These are phyloP conservation scores for Pungitius pungitius DNA, from an alignment of 2,113 vertebrate genomes.

Conservation along the genomic window DNA sequence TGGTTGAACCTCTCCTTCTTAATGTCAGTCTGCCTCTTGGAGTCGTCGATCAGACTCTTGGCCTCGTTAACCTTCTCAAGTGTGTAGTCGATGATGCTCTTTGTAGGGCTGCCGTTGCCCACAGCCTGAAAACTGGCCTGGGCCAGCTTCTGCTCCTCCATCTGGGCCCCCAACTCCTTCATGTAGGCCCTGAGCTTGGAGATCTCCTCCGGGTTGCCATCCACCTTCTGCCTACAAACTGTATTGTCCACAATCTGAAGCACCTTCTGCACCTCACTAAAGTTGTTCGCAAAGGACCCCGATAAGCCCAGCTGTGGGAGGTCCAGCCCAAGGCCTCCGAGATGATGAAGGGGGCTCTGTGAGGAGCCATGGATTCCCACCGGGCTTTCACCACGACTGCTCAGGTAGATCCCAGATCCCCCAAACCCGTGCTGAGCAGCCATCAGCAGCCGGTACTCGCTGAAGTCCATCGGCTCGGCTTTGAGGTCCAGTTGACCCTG, in stretches of 20 bases:
- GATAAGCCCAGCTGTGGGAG: slow-evolving; percentile 86
- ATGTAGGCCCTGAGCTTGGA: slow-evolving; percentile 93
- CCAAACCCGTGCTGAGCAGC: slow-evolving; percentile 87
- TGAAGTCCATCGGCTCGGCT: slow-evolving; percentile 94
- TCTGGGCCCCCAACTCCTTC: slow-evolving; percentile 91
- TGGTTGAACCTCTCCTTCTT: slow-evolving; percentile 91
- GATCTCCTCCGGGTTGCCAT: slow-evolving; percentile 90
- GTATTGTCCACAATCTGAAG: slow-evolving; percentile 97
- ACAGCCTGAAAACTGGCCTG: slow-evolving; percentile 87
- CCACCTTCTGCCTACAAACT: slow-evolving; percentile 93
- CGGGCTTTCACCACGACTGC: slow-evolving; percentile 89
- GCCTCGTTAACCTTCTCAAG: slow-evolving; percentile 97
- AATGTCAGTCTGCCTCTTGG: slow-evolving; percentile 88
- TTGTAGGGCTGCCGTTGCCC: slow-evolving; percentile 92
- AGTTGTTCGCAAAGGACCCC: slow-evolving; percentile 84
- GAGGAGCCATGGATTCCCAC: slow-evolving; percentile 88
- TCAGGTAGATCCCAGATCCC: slow-evolving; percentile 87
- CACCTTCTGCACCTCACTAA: slow-evolving; percentile 94
- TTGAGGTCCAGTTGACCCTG: slow-evolving; percentile 91
- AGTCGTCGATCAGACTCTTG: slow-evolving; percentile 91
- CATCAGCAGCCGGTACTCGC: slow-evolving; percentile 91
- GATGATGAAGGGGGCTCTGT: slow-evolving; percentile 91
- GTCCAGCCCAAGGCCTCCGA: slow-evolving; percentile 90
- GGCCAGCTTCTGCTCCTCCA: slow-evolving; percentile 86
- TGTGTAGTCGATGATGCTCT: slow-evolving; percentile 95